Evolutionary conservation across 92 coral and sea anemone genomes (phyloP), one percentile per base, ranked within the genome.

Genomic region (Porites divaricata): DNA sequence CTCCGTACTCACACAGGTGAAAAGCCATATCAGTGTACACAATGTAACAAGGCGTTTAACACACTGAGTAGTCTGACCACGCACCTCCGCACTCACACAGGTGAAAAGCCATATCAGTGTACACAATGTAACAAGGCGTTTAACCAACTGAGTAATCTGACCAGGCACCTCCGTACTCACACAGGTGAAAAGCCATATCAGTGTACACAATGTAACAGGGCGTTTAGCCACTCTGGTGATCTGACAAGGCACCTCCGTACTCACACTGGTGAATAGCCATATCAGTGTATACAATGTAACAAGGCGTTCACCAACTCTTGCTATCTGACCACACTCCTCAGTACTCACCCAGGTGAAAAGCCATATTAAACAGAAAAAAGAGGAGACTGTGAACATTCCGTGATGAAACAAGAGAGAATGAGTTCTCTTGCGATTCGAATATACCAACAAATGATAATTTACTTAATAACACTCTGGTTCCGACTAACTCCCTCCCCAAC

Each of bases 1-100:
- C 84, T 76, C 45, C 85, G 82, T 50, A 76, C 83, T 19, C 91
- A 82, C 81, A 72, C 77, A 13, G 88, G 86, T 45, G 80, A 68
- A 59, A 90, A 84, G 79, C 91, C 83, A 65, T 77, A 80, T 81
- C 58, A 86, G 74, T 90, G 93, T 63, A 67, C 67, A 64, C 81
- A 86, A 22, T 64, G 83, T 64, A 41, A 64, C 25, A 78, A 78
- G 74, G 83, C 83, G 83, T 78, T 78, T 78, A 21, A 0, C 49
- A 0, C 11, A 2, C n/a, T 64, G 0, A n/a, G 48, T 48, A 0
- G 11, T 78, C 83, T 78, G 45, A 78, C 74, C 74, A 64, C 1
- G 58, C 58, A 54, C 2, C 58, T 54, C 58, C 58, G 58, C 9
- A 54, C 84, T 51, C 87, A 85, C 87, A 85, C 86, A 22, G 90